Base-by-base conservation (phyloP, 2,797 vertebrate genomes). In the Dryobates pubescens region DNA sequence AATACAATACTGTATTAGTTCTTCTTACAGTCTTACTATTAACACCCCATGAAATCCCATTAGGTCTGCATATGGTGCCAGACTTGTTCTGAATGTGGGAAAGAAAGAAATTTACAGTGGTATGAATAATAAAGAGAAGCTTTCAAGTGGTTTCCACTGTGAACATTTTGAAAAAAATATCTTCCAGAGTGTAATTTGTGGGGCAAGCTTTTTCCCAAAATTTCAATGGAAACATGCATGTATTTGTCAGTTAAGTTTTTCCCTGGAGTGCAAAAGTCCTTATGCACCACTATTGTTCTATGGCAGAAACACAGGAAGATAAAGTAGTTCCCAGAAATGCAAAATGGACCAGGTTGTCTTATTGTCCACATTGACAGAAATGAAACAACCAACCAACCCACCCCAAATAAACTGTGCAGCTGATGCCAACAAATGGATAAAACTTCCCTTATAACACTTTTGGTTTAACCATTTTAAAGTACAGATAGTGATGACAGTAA, bases 1-100 rank as follows among this genome's bases (percentile, higher is more conserved):
- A 95, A 95, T 94, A 94, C 92, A 96, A 92, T 92, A 92, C 80
- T 65, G 49, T 92, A 95, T 96, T 95, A 91, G 82, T 74, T 94
- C 85, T 94, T 95, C 87, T 92, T 94, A 88, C 71, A 89, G 85
- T 47, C 80, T 77, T 51, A 84, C 92, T 95, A 82, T 84, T 96
- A 96, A 94, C 4, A 58, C 58, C 82, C 92, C 30, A 30, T 94
- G 94, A 96, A 95, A 95, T 93, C 85, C 91, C 91, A 88, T 94
- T 94, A 96, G 82, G 71, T 94, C 78, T 94, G 90, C 93, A 95
- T 77, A 93, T 96, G 90, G 87, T 93, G 87, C 82, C 85, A 93
- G 82, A 76, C 61, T 95, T 47, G 57, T 76, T 95, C 89, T 89
- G 80, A 93, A 95, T 95, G 90, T 94, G 89, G 93, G 93, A 96